Evolutionary conservation across 37 sponge, comb jelly and placozoan genomes (phyloP).

Genomic region (Ianthella basta): DNA sequence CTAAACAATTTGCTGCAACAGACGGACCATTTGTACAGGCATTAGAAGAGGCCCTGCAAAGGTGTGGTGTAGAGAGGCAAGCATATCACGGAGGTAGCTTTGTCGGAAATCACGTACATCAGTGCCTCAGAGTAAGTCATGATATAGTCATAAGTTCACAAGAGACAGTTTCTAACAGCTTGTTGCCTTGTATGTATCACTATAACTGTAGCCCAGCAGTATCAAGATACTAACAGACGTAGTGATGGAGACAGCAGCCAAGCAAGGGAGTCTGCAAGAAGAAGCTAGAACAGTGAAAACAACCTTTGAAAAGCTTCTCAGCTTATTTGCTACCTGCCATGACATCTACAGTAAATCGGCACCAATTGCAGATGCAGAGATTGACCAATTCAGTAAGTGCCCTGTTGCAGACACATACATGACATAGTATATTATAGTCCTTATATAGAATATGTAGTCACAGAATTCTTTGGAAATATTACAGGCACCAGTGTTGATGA

Average conservation of each 20-base stretch:
- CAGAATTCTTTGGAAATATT: too few species aligned
- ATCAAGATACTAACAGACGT: too few species aligned
- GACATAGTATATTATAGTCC: too few species aligned
- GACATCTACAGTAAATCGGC: not conserved
- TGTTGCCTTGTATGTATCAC: too few species aligned
- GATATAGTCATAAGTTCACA: too few species aligned
- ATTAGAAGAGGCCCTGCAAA: constrained; percentile 1
- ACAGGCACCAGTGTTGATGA: not conserved
- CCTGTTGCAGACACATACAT: not conserved
- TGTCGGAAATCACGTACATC: constrained; percentile 48
- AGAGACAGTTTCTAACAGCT: too few species aligned
- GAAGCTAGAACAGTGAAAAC: too few species aligned
- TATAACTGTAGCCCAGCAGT: too few species aligned
- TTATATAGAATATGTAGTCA: too few species aligned
- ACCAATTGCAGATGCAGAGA: not conserved
- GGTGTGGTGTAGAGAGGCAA: constrained; percentile 28
- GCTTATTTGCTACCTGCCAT: not conserved
- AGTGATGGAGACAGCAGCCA: too few species aligned
- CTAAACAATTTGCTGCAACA: too few species aligned
- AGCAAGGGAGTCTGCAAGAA: too few species aligned
- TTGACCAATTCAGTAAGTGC: not conserved
- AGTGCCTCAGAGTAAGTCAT: constrained; percentile 2
- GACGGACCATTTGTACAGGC: constrained; percentile 29
- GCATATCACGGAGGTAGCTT: constrained; percentile 46
- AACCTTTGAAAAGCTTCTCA: not conserved